These are phyloP conservation scores for Mylabris phalerata DNA, from an alignment of 1,140 invertebrate genomes.

Conservation along the genomic window DNA sequence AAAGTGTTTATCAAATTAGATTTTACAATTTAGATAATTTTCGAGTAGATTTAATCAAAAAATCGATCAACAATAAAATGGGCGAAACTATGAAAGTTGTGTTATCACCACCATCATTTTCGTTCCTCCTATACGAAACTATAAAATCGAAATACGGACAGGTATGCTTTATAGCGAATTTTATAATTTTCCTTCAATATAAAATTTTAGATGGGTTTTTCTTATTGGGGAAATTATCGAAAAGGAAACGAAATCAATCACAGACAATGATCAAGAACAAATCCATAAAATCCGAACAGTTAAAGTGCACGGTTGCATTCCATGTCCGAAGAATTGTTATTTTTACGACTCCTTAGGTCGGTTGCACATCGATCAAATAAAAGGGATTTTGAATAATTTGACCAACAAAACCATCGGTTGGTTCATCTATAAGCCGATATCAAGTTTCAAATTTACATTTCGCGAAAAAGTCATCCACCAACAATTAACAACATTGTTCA, in stretches of 20 bases:
- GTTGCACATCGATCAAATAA: slow-evolving; percentile 9
- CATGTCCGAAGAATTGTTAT: slow-evolving; percentile 17
- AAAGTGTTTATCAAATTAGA: too few relatives aligned
- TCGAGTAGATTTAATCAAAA: too few relatives aligned
- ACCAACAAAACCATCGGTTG: slow-evolving; percentile 17
- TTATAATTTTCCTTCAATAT: background rate
- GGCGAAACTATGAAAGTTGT: slow-evolving; percentile 14
- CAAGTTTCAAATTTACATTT: slow-evolving; percentile 18
- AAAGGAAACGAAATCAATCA: slow-evolving; percentile 20
- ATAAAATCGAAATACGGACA: slow-evolving; percentile 16
- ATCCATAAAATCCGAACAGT: slow-evolving; percentile 11
- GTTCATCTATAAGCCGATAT: slow-evolving; percentile 18
- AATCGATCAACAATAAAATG: background rate
- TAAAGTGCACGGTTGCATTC: slow-evolving; percentile 15
- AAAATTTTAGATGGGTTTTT: slow-evolving; percentile 24
- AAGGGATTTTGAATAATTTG: slow-evolving; percentile 12
- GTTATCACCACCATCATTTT: slow-evolving; percentile 17
- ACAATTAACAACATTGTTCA: slow-evolving; percentile 21
- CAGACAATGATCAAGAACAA: slow-evolving; percentile 21
- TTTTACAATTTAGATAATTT: too few relatives aligned
- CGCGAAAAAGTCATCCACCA: slow-evolving; percentile 22
- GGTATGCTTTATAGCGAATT: slow-evolving; percentile 3
- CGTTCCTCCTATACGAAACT: slow-evolving; percentile 20
- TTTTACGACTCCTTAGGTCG: slow-evolving; percentile 20
- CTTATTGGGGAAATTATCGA: slow-evolving; percentile 20